Base-by-base conservation (phyloP, 2,888 invertebrate species). In the Galerucella nymphaeae region DNA sequence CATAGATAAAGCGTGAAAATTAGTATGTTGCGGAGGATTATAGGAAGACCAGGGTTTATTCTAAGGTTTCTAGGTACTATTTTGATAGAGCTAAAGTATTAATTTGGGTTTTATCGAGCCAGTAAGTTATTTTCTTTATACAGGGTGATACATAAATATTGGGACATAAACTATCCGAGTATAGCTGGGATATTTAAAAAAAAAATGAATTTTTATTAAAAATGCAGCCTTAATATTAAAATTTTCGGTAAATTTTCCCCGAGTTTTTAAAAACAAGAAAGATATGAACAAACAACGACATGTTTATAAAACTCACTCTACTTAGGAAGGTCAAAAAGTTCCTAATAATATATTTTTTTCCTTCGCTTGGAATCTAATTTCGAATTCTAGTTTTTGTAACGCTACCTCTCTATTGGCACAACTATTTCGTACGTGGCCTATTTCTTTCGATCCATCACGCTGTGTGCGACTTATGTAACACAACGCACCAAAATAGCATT, bases 401-500 rank as follows among this genome's bases (percentile, higher is more conserved):
- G 11, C 42, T 42, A 42, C 42, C 42, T 55, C 42, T 55, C 62
- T 62, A 69, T 68, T 68, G 50, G 61, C 68, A 55, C 50, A 68
- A 68, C 38, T 69, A 69, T 69, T 69, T 48, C 62, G 69, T 61
- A 41, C 55, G 69, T 69, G 69, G 62, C 69, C 69, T 69, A 69
- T 62, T 69, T 69, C 55, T 53, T 69, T 64, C 66, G 64, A 67
- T 66, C 58, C 62, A 67, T 48, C 63, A 55, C 55, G 66, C 66
- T 41, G 66, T 69, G 64, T 69, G 58, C 23, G 30, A 65, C 70
- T 73, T 73, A 73, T 70, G 64, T 73, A 73, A 73, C 73, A 45
- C 64, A 58, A 62, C 66, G 59, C 65, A 73, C 73, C 58, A 70
- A 73, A 73, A 73, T 73, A 73, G 73, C 73, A 67, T 64, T 73